These are phyloP conservation scores for Xylocampa areola DNA, from an alignment of 2,888 invertebrate genomes.

Conservation along the genomic window DNA sequence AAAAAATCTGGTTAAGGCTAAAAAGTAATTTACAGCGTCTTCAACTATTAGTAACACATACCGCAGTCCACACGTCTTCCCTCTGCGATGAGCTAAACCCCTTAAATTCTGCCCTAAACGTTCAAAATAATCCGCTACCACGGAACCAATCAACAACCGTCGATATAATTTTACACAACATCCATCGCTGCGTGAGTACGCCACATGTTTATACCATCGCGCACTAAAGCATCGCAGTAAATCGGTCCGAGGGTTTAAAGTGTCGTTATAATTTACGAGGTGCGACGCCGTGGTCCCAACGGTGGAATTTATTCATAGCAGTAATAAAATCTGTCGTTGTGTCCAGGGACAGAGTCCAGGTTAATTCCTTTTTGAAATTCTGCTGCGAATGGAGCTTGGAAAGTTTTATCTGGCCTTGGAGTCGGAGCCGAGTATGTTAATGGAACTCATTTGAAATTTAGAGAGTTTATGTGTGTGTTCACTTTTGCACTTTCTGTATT, in stretches of 20 bases:
- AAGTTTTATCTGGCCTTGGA: slow-evolving; percentile 53
- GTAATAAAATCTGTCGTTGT: slow-evolving; percentile 86
- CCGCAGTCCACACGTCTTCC: slow-evolving; percentile 13
- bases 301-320: slow-evolving; percentile 85
- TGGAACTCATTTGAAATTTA: slow-evolving; percentile 36
- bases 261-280: slow-evolving; percentile 82
- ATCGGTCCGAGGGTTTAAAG: slow-evolving; percentile 73
- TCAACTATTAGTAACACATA: slow-evolving; percentile 28
- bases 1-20: slow-evolving; percentile 26
- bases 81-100: slow-evolving; percentile 31
- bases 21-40: slow-evolving; percentile 43
- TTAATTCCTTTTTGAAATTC: slow-evolving; percentile 82
- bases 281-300: slow-evolving; percentile 70
- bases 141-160: slow-evolving; percentile 49
- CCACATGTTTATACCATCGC: slow-evolving; percentile 64
- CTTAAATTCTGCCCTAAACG: slow-evolving; percentile 48
- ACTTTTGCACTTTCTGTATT: slow-evolving; percentile 6
- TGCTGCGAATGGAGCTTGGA: slow-evolving; percentile 54
- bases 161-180: slow-evolving; percentile 58
- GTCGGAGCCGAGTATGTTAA: slow-evolving; percentile 30
- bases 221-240: slow-evolving; percentile 70
- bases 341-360: slow-evolving; percentile 68
- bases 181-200: slow-evolving; percentile 65
- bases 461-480: slow-evolving; percentile 21
- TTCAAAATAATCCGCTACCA: slow-evolving; percentile 47